phyloP scores from a whole-genome alignment of 2,888 invertebrate genomes.

The Exephanes ischioxanthus region DNA sequence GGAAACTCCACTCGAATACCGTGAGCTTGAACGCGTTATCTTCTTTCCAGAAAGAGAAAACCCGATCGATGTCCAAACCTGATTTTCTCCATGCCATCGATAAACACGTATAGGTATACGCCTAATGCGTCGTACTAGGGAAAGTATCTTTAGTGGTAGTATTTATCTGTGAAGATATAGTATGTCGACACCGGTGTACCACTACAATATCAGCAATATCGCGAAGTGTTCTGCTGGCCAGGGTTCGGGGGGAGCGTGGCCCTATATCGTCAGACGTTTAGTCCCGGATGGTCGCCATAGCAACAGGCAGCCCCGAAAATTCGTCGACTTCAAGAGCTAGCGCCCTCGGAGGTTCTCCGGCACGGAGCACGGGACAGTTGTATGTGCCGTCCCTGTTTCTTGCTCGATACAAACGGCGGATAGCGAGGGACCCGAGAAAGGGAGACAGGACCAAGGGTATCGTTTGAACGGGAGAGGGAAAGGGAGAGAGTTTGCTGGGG shows the following conservation, averaged over 20 bases:
- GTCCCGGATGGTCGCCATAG: conserved; percentile 84
- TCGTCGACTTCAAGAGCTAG: conserved; percentile 69
- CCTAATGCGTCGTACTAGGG: background rate
- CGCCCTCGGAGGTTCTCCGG: conserved; percentile 63
- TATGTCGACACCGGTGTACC: conserved; percentile 14
- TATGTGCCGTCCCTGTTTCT: conserved; percentile 52
- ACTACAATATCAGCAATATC: conserved; percentile 72
- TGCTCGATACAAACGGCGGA: conserved; percentile 16
- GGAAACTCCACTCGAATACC: background rate
- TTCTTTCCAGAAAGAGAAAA: conserved; percentile 12
- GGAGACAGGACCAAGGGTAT: conserved; percentile 43
- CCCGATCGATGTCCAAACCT: conserved; percentile 14
- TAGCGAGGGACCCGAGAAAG: background rate
- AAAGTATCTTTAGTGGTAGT: background rate
- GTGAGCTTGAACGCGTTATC: conserved; percentile 35
- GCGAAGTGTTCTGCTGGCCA: conserved; percentile 75
- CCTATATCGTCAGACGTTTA: conserved; percentile 79
- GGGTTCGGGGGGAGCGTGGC: conserved; percentile 63
- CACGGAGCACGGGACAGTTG: conserved; percentile 51
- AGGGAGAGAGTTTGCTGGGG: conserved; percentile 45
- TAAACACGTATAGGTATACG: conserved; percentile 5
- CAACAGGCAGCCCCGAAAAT: conserved; percentile 84
- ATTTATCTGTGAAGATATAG: background rate
- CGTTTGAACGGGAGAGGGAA: conserved; percentile 32
- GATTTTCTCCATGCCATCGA: conserved; percentile 14